Conservation (phyloP, 2,888 invertebrate species). For the Laspeyria flexula region DNA sequence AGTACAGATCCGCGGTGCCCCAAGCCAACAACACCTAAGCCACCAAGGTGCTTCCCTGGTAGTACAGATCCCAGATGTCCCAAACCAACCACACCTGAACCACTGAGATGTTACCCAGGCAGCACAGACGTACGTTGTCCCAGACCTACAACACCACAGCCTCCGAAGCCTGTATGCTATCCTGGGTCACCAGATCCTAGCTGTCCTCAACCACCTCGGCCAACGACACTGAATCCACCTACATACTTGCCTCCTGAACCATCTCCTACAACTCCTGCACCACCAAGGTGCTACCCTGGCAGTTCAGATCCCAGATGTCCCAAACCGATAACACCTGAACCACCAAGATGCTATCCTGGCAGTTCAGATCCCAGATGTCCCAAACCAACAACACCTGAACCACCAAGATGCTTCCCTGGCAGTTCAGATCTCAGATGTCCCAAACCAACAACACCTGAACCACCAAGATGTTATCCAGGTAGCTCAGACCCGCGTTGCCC, state of each 20-base stretch:
- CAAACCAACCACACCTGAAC: slow-evolving; percentile 28
- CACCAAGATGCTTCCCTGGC: background rate
- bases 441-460: slow-evolving; percentile 28
- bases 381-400: background rate
- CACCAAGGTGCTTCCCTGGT: background rate
- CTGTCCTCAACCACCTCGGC: slow-evolving; percentile 37
- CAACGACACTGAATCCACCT: slow-evolving; percentile 40
- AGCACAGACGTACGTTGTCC: slow-evolving; percentile 46
- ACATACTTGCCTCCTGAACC: slow-evolving; percentile 20
- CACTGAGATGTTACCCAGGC: slow-evolving; percentile 44
- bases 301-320: slow-evolving; percentile 31
- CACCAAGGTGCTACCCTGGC: slow-evolving; percentile 5
- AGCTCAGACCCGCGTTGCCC: slow-evolving; percentile 46
- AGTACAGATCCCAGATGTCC: background rate
- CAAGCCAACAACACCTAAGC: background rate
- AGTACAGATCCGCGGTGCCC: background rate
- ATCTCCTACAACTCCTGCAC: slow-evolving; percentile 8
- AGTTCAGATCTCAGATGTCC: background rate
- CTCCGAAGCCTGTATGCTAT: slow-evolving; percentile 18
- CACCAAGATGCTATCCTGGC: slow-evolving; percentile 42
- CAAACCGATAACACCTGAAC: slow-evolving; percentile 34
- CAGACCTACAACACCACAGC: slow-evolving; percentile 27
- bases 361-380: background rate
- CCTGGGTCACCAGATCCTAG: slow-evolving; percentile 15
- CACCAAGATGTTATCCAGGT: slow-evolving; percentile 44